Evolutionary conservation across 1,140 invertebrate genomes (phyloP).

Genomic region (Apis cerana): DNA sequence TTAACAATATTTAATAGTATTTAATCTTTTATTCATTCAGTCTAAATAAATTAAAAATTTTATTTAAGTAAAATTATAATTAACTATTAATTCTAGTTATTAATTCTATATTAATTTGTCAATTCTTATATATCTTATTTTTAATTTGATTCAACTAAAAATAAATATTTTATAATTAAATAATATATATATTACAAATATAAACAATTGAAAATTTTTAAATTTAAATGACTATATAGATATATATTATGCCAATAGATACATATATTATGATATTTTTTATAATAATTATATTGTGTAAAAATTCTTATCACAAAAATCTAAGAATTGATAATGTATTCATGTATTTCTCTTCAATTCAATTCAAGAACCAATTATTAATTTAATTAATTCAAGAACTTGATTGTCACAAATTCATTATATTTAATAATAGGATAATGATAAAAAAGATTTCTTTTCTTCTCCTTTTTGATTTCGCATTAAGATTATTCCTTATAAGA

Average conservation of each 20-base stretch:
- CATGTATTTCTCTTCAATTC: not conserved
- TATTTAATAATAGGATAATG: not conserved
- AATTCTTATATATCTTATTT: too few relatives aligned
- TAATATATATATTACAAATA: not conserved
- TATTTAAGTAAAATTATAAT: not conserved
- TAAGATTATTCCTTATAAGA: constrained; percentile 5
- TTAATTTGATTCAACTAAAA: not conserved
- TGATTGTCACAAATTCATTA: constrained; percentile 33
- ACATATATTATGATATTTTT: not conserved
- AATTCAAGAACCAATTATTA: not conserved
- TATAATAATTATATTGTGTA: not conserved
- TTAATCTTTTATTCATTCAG: not conserved
- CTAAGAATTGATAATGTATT: not conserved
- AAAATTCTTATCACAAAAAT: not conserved
- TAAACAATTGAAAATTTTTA: not conserved
- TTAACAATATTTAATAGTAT: not conserved
- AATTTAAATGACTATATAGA: too few relatives aligned
- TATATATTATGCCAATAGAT: not conserved
- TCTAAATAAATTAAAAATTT: not conserved
- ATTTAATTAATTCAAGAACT: too few relatives aligned
- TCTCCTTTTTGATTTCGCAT: not conserved
- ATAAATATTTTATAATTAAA: not conserved
- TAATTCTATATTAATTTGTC: not conserved
- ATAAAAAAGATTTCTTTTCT: not conserved
- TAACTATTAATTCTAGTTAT: not conserved